These are phyloP conservation scores for Epsilonema sp. DNA, from an alignment of 2,888 invertebrate species.

Conservation along the genomic window DNA sequence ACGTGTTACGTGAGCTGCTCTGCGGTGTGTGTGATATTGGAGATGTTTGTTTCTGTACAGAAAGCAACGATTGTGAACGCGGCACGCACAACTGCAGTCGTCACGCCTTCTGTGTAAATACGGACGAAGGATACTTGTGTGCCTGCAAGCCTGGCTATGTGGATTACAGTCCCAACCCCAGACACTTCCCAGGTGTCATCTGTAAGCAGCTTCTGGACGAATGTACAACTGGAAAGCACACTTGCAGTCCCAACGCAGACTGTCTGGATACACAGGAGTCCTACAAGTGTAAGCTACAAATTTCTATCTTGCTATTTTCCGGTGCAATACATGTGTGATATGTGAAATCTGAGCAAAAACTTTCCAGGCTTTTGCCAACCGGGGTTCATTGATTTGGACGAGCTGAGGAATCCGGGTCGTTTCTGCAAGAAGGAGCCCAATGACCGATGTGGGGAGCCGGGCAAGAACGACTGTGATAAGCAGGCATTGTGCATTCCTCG, in stretches of 20 bases:
- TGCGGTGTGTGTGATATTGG: no score
- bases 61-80: slow-evolving; percentile 6
- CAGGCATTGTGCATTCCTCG: slow-evolving; percentile 23
- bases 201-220: slow-evolving; percentile 24
- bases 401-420: slow-evolving; percentile 25
- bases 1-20: no score
- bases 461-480: slow-evolving; percentile 25
- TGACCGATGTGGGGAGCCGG: slow-evolving; percentile 19
- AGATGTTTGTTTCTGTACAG: no score
- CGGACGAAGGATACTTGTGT: slow-evolving; percentile 22
- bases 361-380: slow-evolving; percentile 22
- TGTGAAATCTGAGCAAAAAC: no score
- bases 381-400: slow-evolving; percentile 24
- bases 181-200: slow-evolving; percentile 17
- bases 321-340: no score
- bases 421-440: slow-evolving; percentile 20
- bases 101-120: slow-evolving; percentile 25
- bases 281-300: slow-evolving; percentile 21
- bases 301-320: no score
- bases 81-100: slow-evolving; percentile 18
- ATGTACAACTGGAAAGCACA: slow-evolving; percentile 12
- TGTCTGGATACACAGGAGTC: slow-evolving; percentile 25
- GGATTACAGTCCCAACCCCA: slow-evolving; percentile 26
- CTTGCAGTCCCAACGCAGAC: slow-evolving; percentile 18
- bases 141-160: slow-evolving; percentile 25